A percentile compares a stretch with the other conserved stretches of the same genome.
Evolutionary conservation across 2,113 vertebrate genomes (phyloP).

Genomic region (Aspiorhynchus laticeps): DNA sequence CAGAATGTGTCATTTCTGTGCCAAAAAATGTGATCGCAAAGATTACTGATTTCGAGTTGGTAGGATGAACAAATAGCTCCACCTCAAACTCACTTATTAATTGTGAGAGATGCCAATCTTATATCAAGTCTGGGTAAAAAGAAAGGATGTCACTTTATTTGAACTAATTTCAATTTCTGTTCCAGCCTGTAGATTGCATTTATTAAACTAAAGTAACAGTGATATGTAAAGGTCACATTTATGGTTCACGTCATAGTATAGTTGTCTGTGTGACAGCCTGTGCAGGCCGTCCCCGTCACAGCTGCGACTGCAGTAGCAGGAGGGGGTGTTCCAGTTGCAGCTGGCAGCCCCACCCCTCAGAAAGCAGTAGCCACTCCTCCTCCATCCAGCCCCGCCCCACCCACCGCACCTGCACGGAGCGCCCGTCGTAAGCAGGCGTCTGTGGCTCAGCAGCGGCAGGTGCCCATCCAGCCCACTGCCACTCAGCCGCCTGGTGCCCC

Average conservation of each 20-base stretch:
- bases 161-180: neutral
- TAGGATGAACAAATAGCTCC: neutral
- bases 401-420: constrained; percentile 72
- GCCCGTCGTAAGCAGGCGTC: constrained; percentile 70
- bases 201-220: neutral
- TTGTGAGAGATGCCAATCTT: neutral
- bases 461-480: neutral
- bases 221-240: neutral
- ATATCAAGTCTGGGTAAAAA: neutral
- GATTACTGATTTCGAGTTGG: neutral
- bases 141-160: neutral
- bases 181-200: neutral
- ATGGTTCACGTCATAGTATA: neutral
- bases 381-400: constrained; percentile 74
- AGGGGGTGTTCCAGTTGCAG: constrained; percentile 52
- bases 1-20: neutral
- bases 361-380: constrained; percentile 59
- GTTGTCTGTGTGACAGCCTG: constrained; percentile 51
- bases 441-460: constrained; percentile 35
- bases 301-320: constrained; percentile 35
- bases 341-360: constrained; percentile 61
- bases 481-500: constrained; percentile 53
- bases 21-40: neutral
- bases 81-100: neutral
- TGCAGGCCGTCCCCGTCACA: constrained; percentile 55